Evolutionary conservation across 2,888 invertebrate species (phyloP), one percentile per base, ranked within the genome.

Genomic region (Bombylius discolor): DNA sequence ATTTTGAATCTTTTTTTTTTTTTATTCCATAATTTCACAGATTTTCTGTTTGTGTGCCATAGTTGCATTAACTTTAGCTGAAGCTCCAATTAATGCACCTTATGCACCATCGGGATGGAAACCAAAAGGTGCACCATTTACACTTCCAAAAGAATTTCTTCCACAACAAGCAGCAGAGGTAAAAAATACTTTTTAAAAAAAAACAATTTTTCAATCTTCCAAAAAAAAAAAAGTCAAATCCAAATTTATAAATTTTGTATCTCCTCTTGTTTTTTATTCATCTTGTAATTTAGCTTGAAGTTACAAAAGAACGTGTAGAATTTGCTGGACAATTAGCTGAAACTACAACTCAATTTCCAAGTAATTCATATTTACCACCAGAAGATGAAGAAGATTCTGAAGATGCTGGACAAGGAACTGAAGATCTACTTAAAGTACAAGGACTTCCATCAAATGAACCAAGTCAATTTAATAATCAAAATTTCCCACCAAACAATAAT

Each of bases 91-190:
- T 13, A 50, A 60, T 45, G 1, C 13, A 1, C 71, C 74, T 4
- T 76, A 76, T 64, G 67, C 71, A 3, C 64, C 76, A 4, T 64
- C 72, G 6, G 75, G 75, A 9, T 76, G 72, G 73, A 71, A 69
- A 44, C 76, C 76, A 12, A 63, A 65, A 33, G 70, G 69, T 13
- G 64, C 66, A 32, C 66, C 69, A 5, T 73, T 76, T 51, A 62
- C 65, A 34, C 57, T 76, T n/a, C 76, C 76, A 5, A 62, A 61
- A 33, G 64, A 67, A 56, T 66, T 64, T 56, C 54, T 64, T 31
- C 64, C 67, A 1, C 58, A 61, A 45, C 52, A 56, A 13, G 57
- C 62, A 4, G 55, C 64, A 39, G 67, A 71, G 53, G 34, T 55
- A 42, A 39, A 34, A 23, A 23, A 23, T 23, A 23, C 23, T 23